Conservation (phyloP, 2,888 invertebrate genomes). For the Trissolcus brochymenae region DNA sequence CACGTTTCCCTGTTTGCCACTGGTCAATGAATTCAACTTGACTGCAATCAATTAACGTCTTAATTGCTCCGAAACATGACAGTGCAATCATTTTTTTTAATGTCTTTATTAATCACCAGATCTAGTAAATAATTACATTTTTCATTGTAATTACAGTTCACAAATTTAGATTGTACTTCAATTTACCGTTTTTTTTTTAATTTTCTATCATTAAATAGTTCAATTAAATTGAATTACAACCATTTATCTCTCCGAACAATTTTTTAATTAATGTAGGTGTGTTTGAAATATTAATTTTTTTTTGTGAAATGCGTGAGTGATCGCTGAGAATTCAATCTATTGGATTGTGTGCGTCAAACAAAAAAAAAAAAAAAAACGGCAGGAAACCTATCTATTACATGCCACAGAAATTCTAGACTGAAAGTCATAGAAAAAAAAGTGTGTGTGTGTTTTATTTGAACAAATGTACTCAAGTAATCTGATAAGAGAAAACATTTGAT, state of each 20-base stretch:
- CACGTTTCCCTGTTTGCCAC: constrained; percentile 20
- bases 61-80: background rate
- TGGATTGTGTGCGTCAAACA: constrained; percentile 59
- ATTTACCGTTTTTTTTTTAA: background rate
- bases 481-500: too few species aligned
- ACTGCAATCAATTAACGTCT: too few species aligned
- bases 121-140: too few species aligned
- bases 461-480: constrained; percentile 10
- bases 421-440: constrained; percentile 58
- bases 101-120: background rate
- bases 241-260: too few species aligned
- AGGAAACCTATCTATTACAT: constrained; percentile 66
- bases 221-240: too few species aligned
- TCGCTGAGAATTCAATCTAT: constrained; percentile 49
- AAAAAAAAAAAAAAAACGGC: constrained; percentile 59
- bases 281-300: background rate
- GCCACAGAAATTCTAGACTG: constrained; percentile 67
- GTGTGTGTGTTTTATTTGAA: constrained; percentile 9
- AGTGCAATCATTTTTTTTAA: background rate
- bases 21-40: background rate
- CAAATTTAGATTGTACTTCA: background rate
- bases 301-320: constrained; percentile 36
- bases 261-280: background rate
- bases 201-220: too few species aligned
- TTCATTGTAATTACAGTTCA: too few species aligned